Evolutionary conservation across 2,113 vertebrate species (phyloP).

Genomic region (Pelobates fuscus): DNA sequence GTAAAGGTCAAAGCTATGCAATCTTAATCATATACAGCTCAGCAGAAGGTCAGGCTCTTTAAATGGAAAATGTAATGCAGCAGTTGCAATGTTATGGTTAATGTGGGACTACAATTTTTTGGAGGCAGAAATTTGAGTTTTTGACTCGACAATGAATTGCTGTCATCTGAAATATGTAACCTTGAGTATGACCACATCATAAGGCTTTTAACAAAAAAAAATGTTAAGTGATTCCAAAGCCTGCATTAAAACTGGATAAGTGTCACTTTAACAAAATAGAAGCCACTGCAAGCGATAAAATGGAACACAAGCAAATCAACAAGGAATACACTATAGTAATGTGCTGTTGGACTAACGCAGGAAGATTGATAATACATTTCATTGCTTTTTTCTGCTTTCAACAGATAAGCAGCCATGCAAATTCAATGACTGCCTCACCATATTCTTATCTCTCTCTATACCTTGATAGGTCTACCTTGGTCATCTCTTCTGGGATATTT

Average conservation of each 20-base stretch:
- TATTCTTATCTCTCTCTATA: no score
- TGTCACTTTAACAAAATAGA: constrained; percentile 41
- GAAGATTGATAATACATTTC: no score
- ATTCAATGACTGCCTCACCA: no score
- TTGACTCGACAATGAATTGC: constrained; percentile 38
- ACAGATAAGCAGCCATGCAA: no score
- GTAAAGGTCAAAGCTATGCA: constrained; percentile 46
- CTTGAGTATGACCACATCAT: constrained; percentile 27
- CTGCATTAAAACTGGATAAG: constrained; percentile 18
- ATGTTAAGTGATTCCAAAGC: constrained; percentile 25
- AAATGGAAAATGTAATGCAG: constrained; percentile 38
- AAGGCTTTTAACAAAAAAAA: constrained; percentile 43
- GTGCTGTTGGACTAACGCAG: not conserved
- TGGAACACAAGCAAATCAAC: not conserved
- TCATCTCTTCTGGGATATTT: no score
- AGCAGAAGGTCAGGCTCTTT: constrained; percentile 38
- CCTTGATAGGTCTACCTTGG: no score
- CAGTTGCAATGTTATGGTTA: constrained; percentile 28
- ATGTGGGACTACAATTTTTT: constrained; percentile 13
- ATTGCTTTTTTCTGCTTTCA: no score
- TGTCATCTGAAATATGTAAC: constrained; percentile 40
- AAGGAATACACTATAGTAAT: not conserved
- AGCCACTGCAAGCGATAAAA: constrained; percentile 3
- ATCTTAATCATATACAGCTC: constrained; percentile 41
- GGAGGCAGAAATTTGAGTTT: constrained; percentile 20